Evolutionary conservation across 2,888 invertebrate species (phyloP).

Genomic region (Xanthorhoe spadicearia): DNA sequence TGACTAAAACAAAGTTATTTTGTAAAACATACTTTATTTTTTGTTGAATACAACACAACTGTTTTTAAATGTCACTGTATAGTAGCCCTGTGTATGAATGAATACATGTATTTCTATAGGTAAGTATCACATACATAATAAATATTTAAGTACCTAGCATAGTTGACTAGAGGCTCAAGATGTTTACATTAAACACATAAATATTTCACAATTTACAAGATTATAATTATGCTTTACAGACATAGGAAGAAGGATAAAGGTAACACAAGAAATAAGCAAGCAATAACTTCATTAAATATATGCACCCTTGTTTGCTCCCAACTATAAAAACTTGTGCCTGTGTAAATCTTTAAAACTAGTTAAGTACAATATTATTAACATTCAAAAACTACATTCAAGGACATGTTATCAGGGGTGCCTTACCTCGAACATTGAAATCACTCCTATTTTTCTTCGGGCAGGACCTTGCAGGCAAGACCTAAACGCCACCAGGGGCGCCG

Average conservation of each 20-base stretch:
- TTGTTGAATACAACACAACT: constrained; percentile 1
- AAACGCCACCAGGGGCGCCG: too few relatives aligned
- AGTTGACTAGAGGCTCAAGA: neutral
- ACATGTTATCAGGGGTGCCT: too few relatives aligned
- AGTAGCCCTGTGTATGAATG: neutral
- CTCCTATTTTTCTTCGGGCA: too few relatives aligned
- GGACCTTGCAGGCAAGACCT: too few relatives aligned
- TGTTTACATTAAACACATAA: neutral
- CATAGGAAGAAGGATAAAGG: neutral
- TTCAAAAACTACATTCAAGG: neutral
- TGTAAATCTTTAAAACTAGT: neutral
- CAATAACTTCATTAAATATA: too few relatives aligned
- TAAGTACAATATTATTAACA: neutral
- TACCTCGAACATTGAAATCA: too few relatives aligned
- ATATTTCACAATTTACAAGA: neutral
- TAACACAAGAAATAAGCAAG: neutral
- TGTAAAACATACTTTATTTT: constrained; percentile 12
- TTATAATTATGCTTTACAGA: neutral
- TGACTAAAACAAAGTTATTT: constrained; percentile 14
- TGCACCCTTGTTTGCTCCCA: neutral
- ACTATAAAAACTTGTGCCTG: neutral
- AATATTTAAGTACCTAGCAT: neutral
- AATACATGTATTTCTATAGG: neutral
- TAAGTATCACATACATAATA: neutral
- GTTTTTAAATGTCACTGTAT: neutral